A percentile compares a stretch with the other conserved stretches of the same genome.
Evolutionary conservation across 1,140 invertebrate genomes (phyloP).

Genomic region (Anagrus nilaparvatae): DNA sequence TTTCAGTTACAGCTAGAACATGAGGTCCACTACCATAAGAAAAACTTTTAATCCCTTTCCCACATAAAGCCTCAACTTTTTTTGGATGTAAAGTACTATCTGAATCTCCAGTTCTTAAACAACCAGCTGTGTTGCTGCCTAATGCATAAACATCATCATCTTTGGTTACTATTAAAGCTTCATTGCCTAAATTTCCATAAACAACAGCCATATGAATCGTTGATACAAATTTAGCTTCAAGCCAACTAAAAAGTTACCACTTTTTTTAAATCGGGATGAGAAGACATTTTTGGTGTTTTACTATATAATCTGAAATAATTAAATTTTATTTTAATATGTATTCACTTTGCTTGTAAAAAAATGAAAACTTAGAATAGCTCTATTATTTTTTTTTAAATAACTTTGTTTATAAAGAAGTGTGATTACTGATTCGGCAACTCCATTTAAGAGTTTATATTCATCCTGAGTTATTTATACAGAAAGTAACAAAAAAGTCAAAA

Average conservation of each 20-base stretch:
- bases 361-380: no score
- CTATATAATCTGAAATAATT: no score
- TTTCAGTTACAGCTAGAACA: conserved; percentile 50
- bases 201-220: conserved; percentile 49
- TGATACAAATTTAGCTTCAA: conserved; percentile 44
- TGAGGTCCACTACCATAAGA: conserved; percentile 58
- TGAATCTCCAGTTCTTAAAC: conserved; percentile 49
- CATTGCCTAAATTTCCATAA: conserved; percentile 54
- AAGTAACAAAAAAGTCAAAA: no score
- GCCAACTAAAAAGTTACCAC: conserved; percentile 54
- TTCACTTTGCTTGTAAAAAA: no score
- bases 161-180: conserved; percentile 53
- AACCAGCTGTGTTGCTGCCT: conserved; percentile 51
- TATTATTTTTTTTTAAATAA: no score
- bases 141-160: conserved; percentile 53
- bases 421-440: no score
- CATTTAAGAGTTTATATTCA: no score
- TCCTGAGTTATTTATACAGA: no score
- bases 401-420: no score
- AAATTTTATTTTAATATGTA: no score
- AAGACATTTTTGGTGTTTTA: no score
- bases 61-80: conserved; percentile 48
- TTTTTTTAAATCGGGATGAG: conserved; percentile 41
- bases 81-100: conserved; percentile 48
- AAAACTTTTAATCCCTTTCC: conserved; percentile 51